Percentiles rank a stretch among this genome's conserved stretches.
phyloP scores from a whole-genome alignment of 1,140 invertebrate genomes.

The Goniozus legneri region DNA sequence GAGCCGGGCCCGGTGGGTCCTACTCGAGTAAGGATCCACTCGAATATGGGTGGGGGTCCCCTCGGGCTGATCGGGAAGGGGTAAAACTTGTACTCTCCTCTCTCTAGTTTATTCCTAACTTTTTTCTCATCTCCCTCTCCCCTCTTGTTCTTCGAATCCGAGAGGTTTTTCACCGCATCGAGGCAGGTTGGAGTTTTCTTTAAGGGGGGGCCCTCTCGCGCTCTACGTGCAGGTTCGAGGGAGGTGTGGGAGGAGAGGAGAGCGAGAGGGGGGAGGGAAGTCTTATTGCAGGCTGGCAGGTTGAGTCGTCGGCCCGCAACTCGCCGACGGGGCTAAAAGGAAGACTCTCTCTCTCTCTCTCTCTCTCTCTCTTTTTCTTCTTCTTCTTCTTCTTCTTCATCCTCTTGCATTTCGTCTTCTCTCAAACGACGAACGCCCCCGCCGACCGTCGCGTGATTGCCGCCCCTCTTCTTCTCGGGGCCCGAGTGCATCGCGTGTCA shows the following conservation, averaged over 20 bases:
- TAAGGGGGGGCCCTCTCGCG: no score
- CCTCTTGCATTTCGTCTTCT: not conserved
- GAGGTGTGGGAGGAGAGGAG: conserved; percentile 23
- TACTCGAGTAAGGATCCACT: no score
- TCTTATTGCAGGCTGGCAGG: conserved; percentile 34
- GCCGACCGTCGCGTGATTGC: conserved; percentile 48
- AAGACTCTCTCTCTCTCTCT: no score
- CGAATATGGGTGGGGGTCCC: no score
- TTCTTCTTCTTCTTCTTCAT: conserved; percentile 2
- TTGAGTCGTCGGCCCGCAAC: conserved; percentile 35
- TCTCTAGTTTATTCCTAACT: no score
- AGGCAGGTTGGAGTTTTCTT: no score
- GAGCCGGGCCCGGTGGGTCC: conserved; percentile 22
- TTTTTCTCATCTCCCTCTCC: no score
- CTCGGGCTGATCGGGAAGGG: no score
- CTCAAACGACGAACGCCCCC: conserved; percentile 33
- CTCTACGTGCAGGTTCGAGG: no score
- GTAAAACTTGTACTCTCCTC: no score
- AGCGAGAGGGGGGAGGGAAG: conserved; percentile 6
- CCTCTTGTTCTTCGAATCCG: no score
- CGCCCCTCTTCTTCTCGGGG: conserved; percentile 46
- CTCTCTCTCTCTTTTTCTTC: conserved; percentile 1
- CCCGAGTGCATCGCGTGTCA: conserved; percentile 53
- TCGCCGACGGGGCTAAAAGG: not conserved
- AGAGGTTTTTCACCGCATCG: no score